Percentiles rank a stretch among this genome's conserved stretches.
Conservation (phyloP, 30 jellyfish, hydroid and myxozoan genomes). For the Pelagia noctiluca region DNA sequence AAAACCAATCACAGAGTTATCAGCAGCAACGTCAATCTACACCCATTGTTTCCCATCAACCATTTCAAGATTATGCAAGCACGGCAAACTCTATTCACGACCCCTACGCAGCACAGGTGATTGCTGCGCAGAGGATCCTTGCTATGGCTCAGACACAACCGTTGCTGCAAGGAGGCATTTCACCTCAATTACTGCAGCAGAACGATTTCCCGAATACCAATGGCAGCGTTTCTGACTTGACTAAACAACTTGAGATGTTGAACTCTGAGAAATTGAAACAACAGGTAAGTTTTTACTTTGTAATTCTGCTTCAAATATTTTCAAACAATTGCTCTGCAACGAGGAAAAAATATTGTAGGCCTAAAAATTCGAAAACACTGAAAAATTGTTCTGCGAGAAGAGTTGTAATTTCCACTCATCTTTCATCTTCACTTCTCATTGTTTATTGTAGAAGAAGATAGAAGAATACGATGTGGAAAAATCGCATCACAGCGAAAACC, state of each 20-base stretch:
- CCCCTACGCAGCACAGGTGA: slow-evolving; percentile 33
- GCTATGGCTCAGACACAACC: not conserved
- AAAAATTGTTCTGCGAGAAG: too few relatives aligned
- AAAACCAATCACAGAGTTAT: too few relatives aligned
- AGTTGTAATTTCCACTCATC: not conserved
- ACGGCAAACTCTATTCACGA: slow-evolving; percentile 1
- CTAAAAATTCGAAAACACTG: too few relatives aligned
- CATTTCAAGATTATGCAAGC: too few relatives aligned
- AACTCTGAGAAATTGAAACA: slow-evolving; percentile 30
- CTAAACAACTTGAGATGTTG: slow-evolving; percentile 31
- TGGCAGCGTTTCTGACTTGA: not conserved
- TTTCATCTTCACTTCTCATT: too few relatives aligned
- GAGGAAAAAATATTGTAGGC: too few relatives aligned
- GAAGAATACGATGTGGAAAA: slow-evolving; percentile 68
- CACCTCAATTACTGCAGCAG: too few relatives aligned
- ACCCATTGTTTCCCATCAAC: too few relatives aligned
- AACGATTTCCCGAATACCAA: not conserved
- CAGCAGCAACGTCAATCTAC: too few relatives aligned
- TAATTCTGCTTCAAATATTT: too few relatives aligned
- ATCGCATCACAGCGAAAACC: slow-evolving; percentile 46
- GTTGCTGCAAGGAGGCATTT: too few relatives aligned
- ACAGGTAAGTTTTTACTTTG: slow-evolving; percentile 46
- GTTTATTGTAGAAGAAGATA: slow-evolving; percentile 3
- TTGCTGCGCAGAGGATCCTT: not conserved
- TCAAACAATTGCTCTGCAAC: too few relatives aligned